These are phyloP conservation scores for Adrianichthys oophorus DNA, from an alignment of 2,797 vertebrate genomes.

Conservation along the genomic window DNA sequence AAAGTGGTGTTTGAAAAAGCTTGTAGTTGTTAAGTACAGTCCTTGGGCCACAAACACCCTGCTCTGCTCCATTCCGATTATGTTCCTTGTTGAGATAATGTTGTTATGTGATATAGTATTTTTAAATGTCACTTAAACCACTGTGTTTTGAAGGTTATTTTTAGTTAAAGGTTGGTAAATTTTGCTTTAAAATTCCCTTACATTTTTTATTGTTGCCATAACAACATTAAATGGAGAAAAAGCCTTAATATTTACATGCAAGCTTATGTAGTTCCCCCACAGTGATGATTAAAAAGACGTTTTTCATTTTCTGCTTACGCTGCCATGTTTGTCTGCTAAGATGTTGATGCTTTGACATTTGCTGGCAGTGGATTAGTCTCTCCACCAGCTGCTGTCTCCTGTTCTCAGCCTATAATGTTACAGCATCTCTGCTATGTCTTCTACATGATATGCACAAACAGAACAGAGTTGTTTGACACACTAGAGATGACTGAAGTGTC, in stretches of 20 bases:
- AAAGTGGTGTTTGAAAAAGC: too few relatives aligned
- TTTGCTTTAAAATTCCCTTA: neutral
- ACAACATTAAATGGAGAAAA: too few relatives aligned
- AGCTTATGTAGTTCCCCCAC: neutral
- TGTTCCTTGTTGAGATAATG: too few relatives aligned
- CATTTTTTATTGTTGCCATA: neutral
- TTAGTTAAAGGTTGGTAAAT: too few relatives aligned
- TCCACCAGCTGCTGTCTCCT: conserved; percentile 44
- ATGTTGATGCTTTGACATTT: conserved; percentile 21
- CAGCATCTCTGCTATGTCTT: conserved; percentile 10
- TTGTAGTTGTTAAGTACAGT: too few relatives aligned
- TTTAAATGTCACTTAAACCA: too few relatives aligned
- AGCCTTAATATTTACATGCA: neutral
- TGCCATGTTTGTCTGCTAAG: neutral
- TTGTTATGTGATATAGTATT: too few relatives aligned
- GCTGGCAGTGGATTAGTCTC: conserved; percentile 8
- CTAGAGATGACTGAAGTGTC: too few relatives aligned
- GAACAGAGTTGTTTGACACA: neutral
- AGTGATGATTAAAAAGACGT: neutral
- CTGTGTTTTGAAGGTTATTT: too few relatives aligned
- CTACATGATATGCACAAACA: conserved; percentile 6
- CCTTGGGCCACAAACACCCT: too few relatives aligned
- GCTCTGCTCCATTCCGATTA: too few relatives aligned
- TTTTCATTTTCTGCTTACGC: neutral
- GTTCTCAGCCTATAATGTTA: conserved; percentile 25